Conservation (phyloP, 2,113 vertebrate genomes). For the Myotis yumanensis region DNA sequence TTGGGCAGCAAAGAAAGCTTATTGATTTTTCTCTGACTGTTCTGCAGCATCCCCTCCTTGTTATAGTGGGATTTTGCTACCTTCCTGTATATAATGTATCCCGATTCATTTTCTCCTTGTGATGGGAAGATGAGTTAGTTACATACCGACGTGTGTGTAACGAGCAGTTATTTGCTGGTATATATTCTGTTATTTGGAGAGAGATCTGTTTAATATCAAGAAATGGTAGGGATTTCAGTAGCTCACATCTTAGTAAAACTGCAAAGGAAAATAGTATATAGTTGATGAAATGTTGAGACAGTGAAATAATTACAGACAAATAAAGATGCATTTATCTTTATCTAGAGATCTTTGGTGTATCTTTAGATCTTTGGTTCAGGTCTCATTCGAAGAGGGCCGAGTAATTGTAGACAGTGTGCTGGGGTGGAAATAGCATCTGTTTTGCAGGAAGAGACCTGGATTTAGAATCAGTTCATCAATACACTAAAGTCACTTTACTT, state of each 20-base stretch:
- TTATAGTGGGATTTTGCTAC: background rate
- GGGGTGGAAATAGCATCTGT: background rate
- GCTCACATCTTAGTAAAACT: background rate
- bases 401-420: background rate
- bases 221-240: background rate
- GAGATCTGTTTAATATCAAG: conserved; percentile 42
- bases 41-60: background rate
- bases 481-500: conserved; percentile 9
- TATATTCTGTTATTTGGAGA: background rate
- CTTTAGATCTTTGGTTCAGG: conserved; percentile 15
- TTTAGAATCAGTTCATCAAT: background rate
- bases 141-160: background rate
- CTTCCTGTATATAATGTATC: background rate
- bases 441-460: conserved; percentile 2
- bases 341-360: conserved; percentile 5
- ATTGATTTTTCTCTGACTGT: background rate
- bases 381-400: background rate
- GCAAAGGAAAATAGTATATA: background rate
- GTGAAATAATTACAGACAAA: background rate
- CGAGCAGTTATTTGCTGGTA: background rate
- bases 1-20: background rate
- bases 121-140: background rate
- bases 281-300: background rate
- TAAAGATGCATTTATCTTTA: background rate
- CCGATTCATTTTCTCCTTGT: conserved; percentile 21